Conservation (phyloP, 1,140 invertebrate species). For the Ceratitis capitata region DNA sequence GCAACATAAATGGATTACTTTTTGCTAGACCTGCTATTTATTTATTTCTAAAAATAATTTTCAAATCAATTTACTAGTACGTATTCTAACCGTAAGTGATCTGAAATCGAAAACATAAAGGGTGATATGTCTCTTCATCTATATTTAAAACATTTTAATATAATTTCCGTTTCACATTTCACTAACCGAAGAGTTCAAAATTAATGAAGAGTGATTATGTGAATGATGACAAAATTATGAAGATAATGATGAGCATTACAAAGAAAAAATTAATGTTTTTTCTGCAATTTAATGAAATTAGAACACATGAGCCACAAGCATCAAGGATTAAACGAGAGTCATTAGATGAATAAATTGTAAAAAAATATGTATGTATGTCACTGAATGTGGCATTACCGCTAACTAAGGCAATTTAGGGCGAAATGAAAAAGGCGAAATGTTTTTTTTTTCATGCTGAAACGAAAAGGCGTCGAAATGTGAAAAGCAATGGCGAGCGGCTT, state of each 20-base stretch:
- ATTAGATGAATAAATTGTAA: background rate
- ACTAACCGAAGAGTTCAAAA: background rate
- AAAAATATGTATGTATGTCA: background rate
- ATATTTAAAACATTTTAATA: background rate
- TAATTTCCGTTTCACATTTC: background rate
- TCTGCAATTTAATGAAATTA: constrained; percentile 9
- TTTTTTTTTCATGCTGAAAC: too few species aligned
- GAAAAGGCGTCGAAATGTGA: background rate
- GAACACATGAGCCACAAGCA: background rate
- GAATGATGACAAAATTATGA: background rate
- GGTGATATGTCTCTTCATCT: background rate
- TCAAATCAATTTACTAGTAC: background rate
- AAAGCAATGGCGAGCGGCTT: background rate
- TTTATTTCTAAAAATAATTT: too few species aligned
- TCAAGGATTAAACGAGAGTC: background rate
- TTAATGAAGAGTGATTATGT: background rate
- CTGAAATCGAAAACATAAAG: background rate
- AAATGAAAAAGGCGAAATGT: background rate
- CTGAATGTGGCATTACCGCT: background rate
- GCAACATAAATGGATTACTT: too few species aligned
- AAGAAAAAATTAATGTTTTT: background rate
- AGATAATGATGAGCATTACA: background rate
- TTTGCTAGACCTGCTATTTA: background rate
- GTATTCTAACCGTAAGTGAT: too few species aligned
- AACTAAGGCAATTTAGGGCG: background rate